Conservation (phyloP, 1,140 invertebrate species). For the Megalonaias nervosa region DNA sequence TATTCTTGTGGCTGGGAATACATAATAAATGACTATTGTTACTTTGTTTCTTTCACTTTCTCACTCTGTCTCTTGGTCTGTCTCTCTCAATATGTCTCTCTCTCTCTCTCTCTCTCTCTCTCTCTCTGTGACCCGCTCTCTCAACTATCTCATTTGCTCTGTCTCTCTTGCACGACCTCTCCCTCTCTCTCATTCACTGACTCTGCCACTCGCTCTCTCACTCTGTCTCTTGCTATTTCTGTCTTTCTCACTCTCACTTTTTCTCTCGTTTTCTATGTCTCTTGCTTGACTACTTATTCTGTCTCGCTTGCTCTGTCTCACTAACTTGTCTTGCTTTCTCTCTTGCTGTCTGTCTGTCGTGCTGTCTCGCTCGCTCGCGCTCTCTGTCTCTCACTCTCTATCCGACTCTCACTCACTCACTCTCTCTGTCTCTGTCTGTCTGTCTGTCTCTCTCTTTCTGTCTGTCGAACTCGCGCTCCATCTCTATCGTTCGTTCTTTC, state of each 20-base stretch:
- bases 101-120: too few species aligned
- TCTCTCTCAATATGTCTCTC: too few species aligned
- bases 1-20: too few species aligned
- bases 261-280: neutral
- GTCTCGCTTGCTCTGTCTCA: too few species aligned
- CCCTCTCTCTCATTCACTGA: neutral
- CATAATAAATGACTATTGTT: too few species aligned
- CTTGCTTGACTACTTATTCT: neutral
- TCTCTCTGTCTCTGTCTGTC: too few species aligned
- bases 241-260: too few species aligned
- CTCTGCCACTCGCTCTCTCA: neutral
- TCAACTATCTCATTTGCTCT: conserved; percentile 4
- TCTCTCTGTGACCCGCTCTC: neutral
- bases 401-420: conserved; percentile 24
- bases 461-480: too few species aligned
- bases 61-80: too few species aligned
- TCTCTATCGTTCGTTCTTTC: conserved; percentile 1
- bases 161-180: conserved; percentile 2
- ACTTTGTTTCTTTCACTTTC: too few species aligned
- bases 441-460: conserved; percentile 1
- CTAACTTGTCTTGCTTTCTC: neutral
- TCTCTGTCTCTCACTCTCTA: conserved; percentile 30
- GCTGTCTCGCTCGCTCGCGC: neutral
- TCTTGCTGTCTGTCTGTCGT: neutral
- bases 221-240: neutral